A percentile compares a stretch with the other conserved stretches of the same genome.
Evolutionary conservation across 2,113 vertebrate species (phyloP).

Genomic region (Forbesichthys papilliferus): DNA sequence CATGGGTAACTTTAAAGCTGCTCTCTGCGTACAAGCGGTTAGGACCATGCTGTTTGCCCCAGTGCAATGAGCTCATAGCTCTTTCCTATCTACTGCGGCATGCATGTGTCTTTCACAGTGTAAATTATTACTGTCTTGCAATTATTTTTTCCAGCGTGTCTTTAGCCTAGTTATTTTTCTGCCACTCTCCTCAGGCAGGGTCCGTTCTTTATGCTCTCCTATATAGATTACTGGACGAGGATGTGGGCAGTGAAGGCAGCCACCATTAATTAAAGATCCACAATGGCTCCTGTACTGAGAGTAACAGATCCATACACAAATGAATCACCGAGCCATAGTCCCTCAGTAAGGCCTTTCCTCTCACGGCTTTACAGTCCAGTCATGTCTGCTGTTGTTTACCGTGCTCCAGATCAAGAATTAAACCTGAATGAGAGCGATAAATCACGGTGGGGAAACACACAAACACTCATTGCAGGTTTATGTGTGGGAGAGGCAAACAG

Average conservation of each 20-base stretch:
- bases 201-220: constrained; percentile 37
- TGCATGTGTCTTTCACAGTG: constrained; percentile 66
- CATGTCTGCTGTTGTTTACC: constrained; percentile 77
- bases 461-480: constrained; percentile 66
- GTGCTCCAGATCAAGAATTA: constrained; percentile 77
- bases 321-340: constrained; percentile 70
- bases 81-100: constrained; percentile 47
- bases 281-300: constrained; percentile 65
- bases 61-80: constrained; percentile 50
- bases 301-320: constrained; percentile 75
- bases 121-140: constrained; percentile 56
- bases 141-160: constrained; percentile 41
- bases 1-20: constrained; percentile 42
- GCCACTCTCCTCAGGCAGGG: constrained; percentile 19
- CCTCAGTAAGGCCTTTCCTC: constrained; percentile 57
- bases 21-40: constrained; percentile 33
- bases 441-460: constrained; percentile 71
- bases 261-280: constrained; percentile 77
- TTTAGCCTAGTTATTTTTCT: constrained; percentile 25
- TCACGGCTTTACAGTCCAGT: constrained; percentile 72
- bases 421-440: constrained; percentile 79
- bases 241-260: constrained; percentile 54
- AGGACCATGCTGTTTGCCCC: constrained; percentile 27
- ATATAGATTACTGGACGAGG: constrained; percentile 67
- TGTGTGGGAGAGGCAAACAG: constrained; percentile 65